These are phyloP conservation scores for Philotrypesis tridentata DNA, from an alignment of 1,140 invertebrate genomes.

Conservation along the genomic window DNA sequence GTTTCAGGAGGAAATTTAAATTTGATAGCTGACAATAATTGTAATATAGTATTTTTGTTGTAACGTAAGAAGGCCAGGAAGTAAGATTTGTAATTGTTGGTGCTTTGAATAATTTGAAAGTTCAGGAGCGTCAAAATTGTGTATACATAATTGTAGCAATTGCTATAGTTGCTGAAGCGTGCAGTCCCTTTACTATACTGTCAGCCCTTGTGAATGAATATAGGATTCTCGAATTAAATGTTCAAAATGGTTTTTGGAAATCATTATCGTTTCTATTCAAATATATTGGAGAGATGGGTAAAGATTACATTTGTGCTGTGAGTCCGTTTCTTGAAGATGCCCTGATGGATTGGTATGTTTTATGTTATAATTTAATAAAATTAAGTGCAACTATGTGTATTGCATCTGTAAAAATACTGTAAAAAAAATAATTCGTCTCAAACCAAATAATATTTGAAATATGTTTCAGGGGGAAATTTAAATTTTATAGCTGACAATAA, in stretches of 20 bases:
- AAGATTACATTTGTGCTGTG: constrained; percentile 99
- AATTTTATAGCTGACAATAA: too few relatives aligned
- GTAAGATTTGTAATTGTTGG: constrained; percentile 90
- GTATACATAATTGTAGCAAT: constrained; percentile 99
- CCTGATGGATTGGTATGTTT: constrained; percentile 92
- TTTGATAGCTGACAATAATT: constrained; percentile 85
- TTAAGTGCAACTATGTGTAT: too few relatives aligned
- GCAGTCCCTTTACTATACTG: constrained; percentile 98
- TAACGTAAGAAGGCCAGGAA: constrained; percentile 82
- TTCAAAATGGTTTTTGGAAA: constrained; percentile 99
- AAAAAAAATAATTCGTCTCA: too few relatives aligned
- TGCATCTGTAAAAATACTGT: too few relatives aligned
- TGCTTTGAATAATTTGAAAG: constrained; percentile 98
- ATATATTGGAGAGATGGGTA: constrained; percentile 99
- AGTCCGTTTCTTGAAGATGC: constrained; percentile 98
- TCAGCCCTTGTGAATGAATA: constrained; percentile 99
- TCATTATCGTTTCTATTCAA: constrained; percentile 99
- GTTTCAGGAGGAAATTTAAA: constrained; percentile 87
- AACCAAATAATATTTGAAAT: too few relatives aligned
- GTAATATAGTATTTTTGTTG: constrained; percentile 86
- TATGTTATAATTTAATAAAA: too few relatives aligned
- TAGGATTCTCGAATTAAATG: constrained; percentile 98
- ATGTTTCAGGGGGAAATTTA: too few relatives aligned
- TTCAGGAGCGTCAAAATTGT: constrained; percentile 99
- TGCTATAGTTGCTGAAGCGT: constrained; percentile 99